Evolutionary conservation across 2,113 vertebrate genomes (phyloP).

Genomic region (Malurus cyaneus): DNA sequence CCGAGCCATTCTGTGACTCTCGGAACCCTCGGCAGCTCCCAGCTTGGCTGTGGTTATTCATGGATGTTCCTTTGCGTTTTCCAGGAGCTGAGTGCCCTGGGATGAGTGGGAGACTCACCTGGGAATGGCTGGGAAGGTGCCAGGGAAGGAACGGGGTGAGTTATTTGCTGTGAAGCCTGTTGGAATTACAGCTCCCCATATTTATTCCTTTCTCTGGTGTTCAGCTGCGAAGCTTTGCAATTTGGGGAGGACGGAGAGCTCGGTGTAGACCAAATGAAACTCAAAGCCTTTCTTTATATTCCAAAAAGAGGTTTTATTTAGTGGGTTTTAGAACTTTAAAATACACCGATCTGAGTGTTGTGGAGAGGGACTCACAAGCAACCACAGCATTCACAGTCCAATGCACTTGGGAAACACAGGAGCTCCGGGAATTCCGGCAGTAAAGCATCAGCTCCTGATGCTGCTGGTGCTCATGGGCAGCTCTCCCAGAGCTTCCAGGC

Average conservation of each 20-base stretch:
- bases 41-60: fast-evolving
- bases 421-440: not conserved
- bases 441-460: not conserved
- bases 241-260: not conserved
- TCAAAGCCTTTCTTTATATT: not conserved
- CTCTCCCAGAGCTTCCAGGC: not conserved
- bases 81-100: not conserved
- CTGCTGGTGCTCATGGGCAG: not conserved
- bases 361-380: not conserved
- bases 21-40: not conserved
- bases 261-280: not conserved
- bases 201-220: not conserved
- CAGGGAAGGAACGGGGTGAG: not conserved
- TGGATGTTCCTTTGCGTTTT: fast-evolving
- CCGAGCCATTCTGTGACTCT: not conserved
- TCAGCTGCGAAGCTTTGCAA: not conserved
- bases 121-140: too few relatives aligned
- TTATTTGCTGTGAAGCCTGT: not conserved
- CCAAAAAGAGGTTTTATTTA: slow-evolving; percentile 39
- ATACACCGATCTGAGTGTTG: not conserved
- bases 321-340: not conserved
- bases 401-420: not conserved
- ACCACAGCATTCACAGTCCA: not conserved
- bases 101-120: not conserved
- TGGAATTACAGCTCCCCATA: not conserved